Evolutionary conservation across 35 echinoderm and acorn worm species (phyloP), one percentile per base, ranked within the genome.

Genomic region (Apostichopus parvimensis): DNA sequence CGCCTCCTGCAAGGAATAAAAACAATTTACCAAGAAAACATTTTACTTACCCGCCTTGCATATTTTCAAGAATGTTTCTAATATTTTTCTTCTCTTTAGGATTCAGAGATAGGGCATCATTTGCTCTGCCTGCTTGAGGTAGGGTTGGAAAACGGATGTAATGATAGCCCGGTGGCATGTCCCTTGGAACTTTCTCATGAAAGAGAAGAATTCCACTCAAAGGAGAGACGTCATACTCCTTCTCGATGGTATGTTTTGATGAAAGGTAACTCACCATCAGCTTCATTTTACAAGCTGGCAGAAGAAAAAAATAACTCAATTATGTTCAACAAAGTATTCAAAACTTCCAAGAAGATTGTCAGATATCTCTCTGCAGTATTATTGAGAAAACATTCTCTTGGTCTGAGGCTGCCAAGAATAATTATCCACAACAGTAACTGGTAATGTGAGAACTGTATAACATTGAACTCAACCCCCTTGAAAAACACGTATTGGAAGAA

Each of bases 11-110:
- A 18, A 68, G 18, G 11, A 18, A 68, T 9, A 11, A 9, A 10
- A 68, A 11, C 8, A 68, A 45, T 45, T 45, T 45, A 45, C 34
- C 34, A 45, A 45, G 34, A 45, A 45, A 45, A 45, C 34, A 2
- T 45, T 45, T 45, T 45, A 12, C 79, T 82, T 82, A 82, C 79
- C 79, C 79, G 11, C 79, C 79, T 82, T 82, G 79, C 6, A 82
- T 45, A 82, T 82, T 82, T 4, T 12, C 79, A 25, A 82, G 55
- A 15, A 82, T 56, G 4, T 34, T 34, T 14, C 17, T 15, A 12
- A 82, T 82, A 18, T 82, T 55, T 18, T 34, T 18, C 45, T 14
- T 12, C 2, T 55, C 15, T 82, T 55, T 82, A 11, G 64, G 18
- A 8, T 11, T 55, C 79, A 82, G 34, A 5, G 55, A 54, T 14